Base-by-base conservation (phyloP, 2,113 vertebrate genomes). In the Channa argus region DNA sequence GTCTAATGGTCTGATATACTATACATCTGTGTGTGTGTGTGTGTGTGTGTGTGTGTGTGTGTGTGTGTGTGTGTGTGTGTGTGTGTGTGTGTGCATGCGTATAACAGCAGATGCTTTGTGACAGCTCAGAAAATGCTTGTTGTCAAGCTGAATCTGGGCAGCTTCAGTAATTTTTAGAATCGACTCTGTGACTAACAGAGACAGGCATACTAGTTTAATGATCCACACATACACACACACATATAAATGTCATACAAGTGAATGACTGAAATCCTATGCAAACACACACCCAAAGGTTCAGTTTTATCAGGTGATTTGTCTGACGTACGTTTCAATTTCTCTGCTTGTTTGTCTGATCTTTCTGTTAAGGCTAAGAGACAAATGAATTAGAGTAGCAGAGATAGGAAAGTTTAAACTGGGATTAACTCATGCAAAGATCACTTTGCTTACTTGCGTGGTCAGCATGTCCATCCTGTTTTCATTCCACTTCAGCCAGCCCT, bases 51-150 rank as follows among this genome's bases (percentile, higher is more conserved):
- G 10, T 63, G n/a, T 64, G 67, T 52, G 39, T 41, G 37, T 56
- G 24, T 36, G 53, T 69, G 51, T 55, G 51, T 68, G 38, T 49
- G n/a, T n/a, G n/a, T n/a, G n/a, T 51, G 5, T 79, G 5, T 80
- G 37, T 9, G 62, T 24, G 43, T 55, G 34, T 61, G 11, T 63
- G 62, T 51, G 34, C 38, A 7, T 39, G 4, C 38, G 49, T 63
- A 13, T 52, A 33, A 12, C 36, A 67, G 56, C 78, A 70, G 64
- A 76, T 69, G 1, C 44, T 63, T 46, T 11, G 43, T 50, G 5
- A 73, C 68, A 70, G 52, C 55, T 52, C 15, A 9, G 37, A 46
- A 69, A 78, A 61, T 46, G 34, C 36, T 8, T 0, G 24, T 33
- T 70, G 51, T 72, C 33, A 58, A 53, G 68, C 44, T 12, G 41